These are phyloP conservation scores for Calosoma granatense DNA, from an alignment of 1,140 invertebrate species.

Conservation along the genomic window DNA sequence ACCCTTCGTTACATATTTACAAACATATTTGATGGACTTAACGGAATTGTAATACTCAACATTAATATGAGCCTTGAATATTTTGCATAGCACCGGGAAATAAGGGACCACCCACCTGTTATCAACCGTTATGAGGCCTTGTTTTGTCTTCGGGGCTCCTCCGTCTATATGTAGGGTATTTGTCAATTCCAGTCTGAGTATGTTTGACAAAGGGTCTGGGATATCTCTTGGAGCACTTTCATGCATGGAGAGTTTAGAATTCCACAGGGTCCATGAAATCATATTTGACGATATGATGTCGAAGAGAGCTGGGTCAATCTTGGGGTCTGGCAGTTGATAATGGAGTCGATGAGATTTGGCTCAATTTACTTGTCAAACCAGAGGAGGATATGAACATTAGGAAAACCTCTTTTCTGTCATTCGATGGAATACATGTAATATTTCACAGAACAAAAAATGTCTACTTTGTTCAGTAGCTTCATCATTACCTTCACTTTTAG, in stretches of 20 bases:
- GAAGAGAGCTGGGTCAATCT: slow-evolving; percentile 20
- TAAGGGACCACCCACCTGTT: slow-evolving; percentile 17
- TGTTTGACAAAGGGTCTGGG: slow-evolving; percentile 17
- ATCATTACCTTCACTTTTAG: slow-evolving; percentile 24
- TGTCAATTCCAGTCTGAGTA: slow-evolving; percentile 17
- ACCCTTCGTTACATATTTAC: slow-evolving; percentile 37
- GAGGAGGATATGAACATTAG: slow-evolving; percentile 37
- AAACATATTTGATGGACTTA: slow-evolving; percentile 35
- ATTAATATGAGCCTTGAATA: background rate
- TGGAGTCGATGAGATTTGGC: slow-evolving; percentile 27
- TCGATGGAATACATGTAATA: slow-evolving; percentile 37
- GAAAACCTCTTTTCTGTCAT: slow-evolving; percentile 41
- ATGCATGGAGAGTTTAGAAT: slow-evolving; percentile 30
- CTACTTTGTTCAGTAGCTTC: slow-evolving; percentile 13
- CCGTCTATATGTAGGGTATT: slow-evolving; percentile 31
- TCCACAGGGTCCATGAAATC: slow-evolving; percentile 29
- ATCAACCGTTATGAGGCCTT: slow-evolving; percentile 16
- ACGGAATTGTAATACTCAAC: slow-evolving; percentile 27
- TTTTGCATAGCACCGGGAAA: slow-evolving; percentile 25
- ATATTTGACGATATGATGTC: slow-evolving; percentile 23
- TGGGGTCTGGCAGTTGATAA: slow-evolving; percentile 30
- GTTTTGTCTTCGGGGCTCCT: slow-evolving; percentile 21
- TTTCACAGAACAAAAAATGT: slow-evolving; percentile 24
- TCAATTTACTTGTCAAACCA: slow-evolving; percentile 30
- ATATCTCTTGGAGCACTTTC: slow-evolving; percentile 22